Evolutionary conservation across 1,140 invertebrate genomes (phyloP).

Genomic region (Cotesia typhae): DNA sequence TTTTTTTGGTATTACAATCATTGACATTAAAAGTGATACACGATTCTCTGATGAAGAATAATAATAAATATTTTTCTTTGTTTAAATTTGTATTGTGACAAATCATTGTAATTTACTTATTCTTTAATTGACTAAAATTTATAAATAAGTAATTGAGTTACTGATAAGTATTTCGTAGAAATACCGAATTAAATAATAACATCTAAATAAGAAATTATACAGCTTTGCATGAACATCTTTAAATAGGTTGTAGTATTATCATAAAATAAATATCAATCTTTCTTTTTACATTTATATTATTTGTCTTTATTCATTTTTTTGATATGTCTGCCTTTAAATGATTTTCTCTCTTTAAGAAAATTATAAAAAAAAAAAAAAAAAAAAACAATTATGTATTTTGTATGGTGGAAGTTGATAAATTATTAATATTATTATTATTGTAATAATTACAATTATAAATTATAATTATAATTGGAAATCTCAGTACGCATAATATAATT

Average conservation of each 20-base stretch:
- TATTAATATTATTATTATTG: background rate
- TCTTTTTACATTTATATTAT: constrained; percentile 27
- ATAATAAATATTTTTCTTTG: background rate
- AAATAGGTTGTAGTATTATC: constrained; percentile 56
- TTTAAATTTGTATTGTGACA: background rate
- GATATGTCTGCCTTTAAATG: background rate
- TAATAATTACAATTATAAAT: no score
- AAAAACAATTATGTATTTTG: background rate
- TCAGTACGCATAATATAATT: constrained; percentile 45
- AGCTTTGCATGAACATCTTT: constrained; percentile 55
- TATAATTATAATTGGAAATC: constrained; percentile 27
- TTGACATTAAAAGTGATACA: background rate
- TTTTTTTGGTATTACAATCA: background rate
- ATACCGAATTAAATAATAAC: constrained; percentile 39
- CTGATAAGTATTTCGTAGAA: constrained; percentile 3
- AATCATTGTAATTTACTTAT: constrained; percentile 1
- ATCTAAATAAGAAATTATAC: constrained; percentile 42
- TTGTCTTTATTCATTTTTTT: constrained; percentile 12
- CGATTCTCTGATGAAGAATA: background rate
- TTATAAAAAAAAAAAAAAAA: no score
- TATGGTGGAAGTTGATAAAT: background rate
- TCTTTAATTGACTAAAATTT: constrained; percentile 10
- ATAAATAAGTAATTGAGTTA: constrained; percentile 29
- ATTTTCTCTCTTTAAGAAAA: background rate
- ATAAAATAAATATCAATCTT: constrained; percentile 46